Percentiles rank a stretch among this genome's conserved stretches.
Evolutionary conservation across 2,113 vertebrate species (phyloP).

Genomic region (Hydropotes inermis): DNA sequence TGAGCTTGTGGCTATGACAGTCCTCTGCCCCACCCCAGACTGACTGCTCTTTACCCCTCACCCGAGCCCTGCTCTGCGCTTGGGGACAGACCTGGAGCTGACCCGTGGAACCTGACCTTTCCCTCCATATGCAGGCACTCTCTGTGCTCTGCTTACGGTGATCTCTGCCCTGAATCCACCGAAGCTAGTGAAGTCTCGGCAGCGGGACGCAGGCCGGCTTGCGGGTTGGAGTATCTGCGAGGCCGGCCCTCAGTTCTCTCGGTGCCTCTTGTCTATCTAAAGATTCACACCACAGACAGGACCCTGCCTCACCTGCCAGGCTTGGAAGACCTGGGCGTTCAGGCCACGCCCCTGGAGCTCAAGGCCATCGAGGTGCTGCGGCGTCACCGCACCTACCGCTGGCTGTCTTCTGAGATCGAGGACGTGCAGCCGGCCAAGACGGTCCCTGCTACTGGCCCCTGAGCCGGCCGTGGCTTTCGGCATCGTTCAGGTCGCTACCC

Average conservation of each 20-base stretch:
- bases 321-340: conserved; percentile 92
- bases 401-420: conserved; percentile 87
- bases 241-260: neutral
- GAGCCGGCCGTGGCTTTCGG: neutral
- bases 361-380: conserved; percentile 94
- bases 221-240: neutral
- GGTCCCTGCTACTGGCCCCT: conserved; percentile 77
- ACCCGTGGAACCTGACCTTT: neutral
- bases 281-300: conserved; percentile 93
- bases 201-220: neutral
- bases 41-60: neutral
- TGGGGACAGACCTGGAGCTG: neutral
- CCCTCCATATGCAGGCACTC: neutral
- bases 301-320: conserved; percentile 90
- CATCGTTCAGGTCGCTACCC: neutral
- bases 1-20: neutral
- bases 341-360: conserved; percentile 86
- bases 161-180: neutral
- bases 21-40: too few relatives aligned
- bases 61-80: neutral
- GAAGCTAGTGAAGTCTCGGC: neutral
- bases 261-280: neutral
- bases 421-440: conserved; percentile 90
- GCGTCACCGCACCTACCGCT: conserved; percentile 90
- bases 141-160: neutral